These are phyloP conservation scores for Hydrocynus forskahlii DNA, from an alignment of 2,797 vertebrate genomes.

Conservation along the genomic window DNA sequence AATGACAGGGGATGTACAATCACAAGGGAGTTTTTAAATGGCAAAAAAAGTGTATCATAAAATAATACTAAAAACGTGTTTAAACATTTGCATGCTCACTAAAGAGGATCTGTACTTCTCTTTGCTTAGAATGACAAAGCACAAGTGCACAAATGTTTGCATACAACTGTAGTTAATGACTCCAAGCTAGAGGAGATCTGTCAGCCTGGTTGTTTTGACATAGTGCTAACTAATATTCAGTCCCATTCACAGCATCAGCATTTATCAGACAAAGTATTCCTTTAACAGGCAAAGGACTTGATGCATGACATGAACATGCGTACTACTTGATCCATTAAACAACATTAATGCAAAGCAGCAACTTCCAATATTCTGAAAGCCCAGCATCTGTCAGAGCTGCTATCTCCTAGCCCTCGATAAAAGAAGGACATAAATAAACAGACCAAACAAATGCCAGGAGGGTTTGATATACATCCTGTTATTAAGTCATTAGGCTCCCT, in stretches of 20 bases:
- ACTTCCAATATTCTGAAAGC: constrained; percentile 38
- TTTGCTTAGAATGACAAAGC: too few relatives aligned
- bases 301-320: constrained; percentile 55
- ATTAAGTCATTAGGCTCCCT: constrained; percentile 27
- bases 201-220: background rate
- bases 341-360: constrained; percentile 42
- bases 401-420: background rate
- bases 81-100: too few relatives aligned
- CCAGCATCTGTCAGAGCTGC: constrained; percentile 23
- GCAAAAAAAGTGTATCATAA: too few relatives aligned
- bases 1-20: too few relatives aligned
- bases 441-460: background rate
- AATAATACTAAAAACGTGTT: too few relatives aligned
- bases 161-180: background rate
- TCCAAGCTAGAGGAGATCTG: background rate
- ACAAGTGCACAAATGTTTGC: too few relatives aligned
- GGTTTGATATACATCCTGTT: constrained; percentile 8
- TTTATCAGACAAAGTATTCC: constrained; percentile 12
- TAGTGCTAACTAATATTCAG: too few relatives aligned
- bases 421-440: constrained; percentile 34
- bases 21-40: too few relatives aligned
- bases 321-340: constrained; percentile 49
- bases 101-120: too few relatives aligned
- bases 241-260: constrained; percentile 5
- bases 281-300: constrained; percentile 41